Conservation (phyloP, 2,888 invertebrate genomes). For the Laothoe populi region DNA sequence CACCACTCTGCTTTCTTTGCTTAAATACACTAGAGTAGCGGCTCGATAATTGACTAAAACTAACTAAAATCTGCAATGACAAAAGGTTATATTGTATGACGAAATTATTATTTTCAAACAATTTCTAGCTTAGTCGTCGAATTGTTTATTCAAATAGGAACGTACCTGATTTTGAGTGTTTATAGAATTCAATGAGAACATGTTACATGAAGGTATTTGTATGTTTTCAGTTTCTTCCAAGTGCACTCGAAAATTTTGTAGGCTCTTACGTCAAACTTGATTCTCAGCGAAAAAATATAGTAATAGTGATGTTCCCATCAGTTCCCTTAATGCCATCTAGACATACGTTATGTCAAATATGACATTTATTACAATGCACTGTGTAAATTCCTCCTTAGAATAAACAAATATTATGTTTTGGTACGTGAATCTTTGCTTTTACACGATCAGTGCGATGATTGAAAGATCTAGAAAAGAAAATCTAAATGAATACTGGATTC, state of each 20-base stretch:
- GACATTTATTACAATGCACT: no score
- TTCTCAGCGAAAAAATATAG: conserved; percentile 45
- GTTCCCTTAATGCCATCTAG: no score
- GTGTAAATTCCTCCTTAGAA: no score
- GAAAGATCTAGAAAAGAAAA: no score
- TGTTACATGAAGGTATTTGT: conserved; percentile 80
- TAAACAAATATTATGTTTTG: no score
- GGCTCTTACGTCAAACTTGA: conserved; percentile 78
- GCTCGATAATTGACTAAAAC: conserved; percentile 78
- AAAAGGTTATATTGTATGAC: conserved; percentile 60
- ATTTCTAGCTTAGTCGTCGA: background rate
- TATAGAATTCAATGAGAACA: conserved; percentile 83
- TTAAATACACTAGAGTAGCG: conserved; percentile 76
- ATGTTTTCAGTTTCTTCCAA: conserved; percentile 69
- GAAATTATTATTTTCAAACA: conserved; percentile 28
- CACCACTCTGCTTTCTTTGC: conserved; percentile 67
- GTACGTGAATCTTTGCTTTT: no score
- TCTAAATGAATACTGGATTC: no score
- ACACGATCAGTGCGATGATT: no score
- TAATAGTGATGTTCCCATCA: conserved; percentile 28
- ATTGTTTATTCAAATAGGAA: conserved; percentile 1
- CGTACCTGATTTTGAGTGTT: conserved; percentile 82
- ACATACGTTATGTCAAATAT: no score
- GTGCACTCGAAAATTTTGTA: conserved; percentile 84
- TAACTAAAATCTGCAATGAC: conserved; percentile 81